phyloP scores from a whole-genome alignment of 92 coral and sea anemone species.

The Epizoanthus ramosus region DNA sequence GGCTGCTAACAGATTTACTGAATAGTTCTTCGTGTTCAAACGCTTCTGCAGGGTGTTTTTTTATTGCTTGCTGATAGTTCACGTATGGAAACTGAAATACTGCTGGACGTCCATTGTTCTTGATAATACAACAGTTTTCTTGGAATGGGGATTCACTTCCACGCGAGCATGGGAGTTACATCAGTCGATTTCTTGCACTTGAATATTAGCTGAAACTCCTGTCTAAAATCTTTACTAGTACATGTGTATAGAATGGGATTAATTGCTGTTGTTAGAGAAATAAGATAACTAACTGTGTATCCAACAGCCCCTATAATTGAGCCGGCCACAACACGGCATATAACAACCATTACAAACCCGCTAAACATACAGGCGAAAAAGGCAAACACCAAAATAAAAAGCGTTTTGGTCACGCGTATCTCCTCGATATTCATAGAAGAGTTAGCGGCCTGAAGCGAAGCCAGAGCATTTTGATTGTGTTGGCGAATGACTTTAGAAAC shows the following conservation, averaged over 20 bases:
- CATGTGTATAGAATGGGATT: conserved; percentile 29
- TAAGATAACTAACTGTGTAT: not conserved
- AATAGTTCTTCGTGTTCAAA: too few relatives aligned
- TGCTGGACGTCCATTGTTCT: not conserved
- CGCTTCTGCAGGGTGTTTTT: too few relatives aligned
- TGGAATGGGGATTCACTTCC: not conserved
- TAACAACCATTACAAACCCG: conserved; percentile 29
- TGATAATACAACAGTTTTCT: too few relatives aligned
- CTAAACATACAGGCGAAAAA: conserved; percentile 37
- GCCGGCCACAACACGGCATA: conserved; percentile 41
- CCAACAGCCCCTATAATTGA: conserved; percentile 15
- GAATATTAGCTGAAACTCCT: conserved; percentile 17
- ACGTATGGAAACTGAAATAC: not conserved
- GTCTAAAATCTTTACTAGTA: conserved; percentile 29
- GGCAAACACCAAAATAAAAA: conserved; percentile 24
- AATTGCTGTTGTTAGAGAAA: conserved; percentile 38
- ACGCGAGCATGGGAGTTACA: not conserved
- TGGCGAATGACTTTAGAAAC: conserved; percentile 15
- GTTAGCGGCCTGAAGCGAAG: conserved; percentile 8
- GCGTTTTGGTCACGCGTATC: conserved; percentile 27
- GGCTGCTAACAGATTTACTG: too few relatives aligned
- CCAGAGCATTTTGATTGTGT: conserved; percentile 17
- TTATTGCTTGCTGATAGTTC: not conserved
- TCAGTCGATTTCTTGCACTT: conserved; percentile 6
- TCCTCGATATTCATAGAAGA: conserved; percentile 12